Evolutionary conservation across 1,140 invertebrate genomes (phyloP), one percentile per base, ranked within the genome.

Genomic region (Drosophila tsacasi): DNA sequence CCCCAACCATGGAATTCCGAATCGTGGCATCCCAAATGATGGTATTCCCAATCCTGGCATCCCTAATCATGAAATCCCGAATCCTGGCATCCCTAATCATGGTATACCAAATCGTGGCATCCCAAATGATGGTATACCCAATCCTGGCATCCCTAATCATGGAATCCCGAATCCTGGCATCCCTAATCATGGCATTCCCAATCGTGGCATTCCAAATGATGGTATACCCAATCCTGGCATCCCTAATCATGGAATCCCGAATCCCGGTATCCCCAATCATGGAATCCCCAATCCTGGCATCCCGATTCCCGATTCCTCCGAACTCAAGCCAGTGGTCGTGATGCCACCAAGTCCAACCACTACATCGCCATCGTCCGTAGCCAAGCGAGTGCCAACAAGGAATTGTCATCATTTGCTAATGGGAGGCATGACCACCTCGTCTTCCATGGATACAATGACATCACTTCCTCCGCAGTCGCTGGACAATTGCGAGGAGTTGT

Each of bases 401-500:
- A 90, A 52, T 59, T 90, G 81, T 30, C 65, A 76, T 27, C 81
- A 90, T 13, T 30, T 90, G 25, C 47, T 90, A 2, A 44, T 76
- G 65, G 68, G 63, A 2, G 60, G 57, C 19, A 58, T 55, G 23
- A 69, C 68, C 10, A 67, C 52, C 12, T 40, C 27, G 10, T 32
- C 73, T 12, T 49, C 65, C 12, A 32, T 44, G 7, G 52, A 66
- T 21, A 52, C 66, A 21, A 62, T 19, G 63, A 9, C 25, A 25
- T 4, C 57, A 2, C 37, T 23, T 12, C 39, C 49, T 49, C 0
- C 62, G 39, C 25, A 30, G 12, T 23, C 63, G 3, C 40, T 39
- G 15, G 76, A 90, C 12, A 60, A 54, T 23, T 92, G 91, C 47
- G 91, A 92, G 44, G 39, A 67, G 54, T 15, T 89, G 39, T 92